Conservation (phyloP, 2,113 vertebrate genomes). For the Melierax canorus region DNA sequence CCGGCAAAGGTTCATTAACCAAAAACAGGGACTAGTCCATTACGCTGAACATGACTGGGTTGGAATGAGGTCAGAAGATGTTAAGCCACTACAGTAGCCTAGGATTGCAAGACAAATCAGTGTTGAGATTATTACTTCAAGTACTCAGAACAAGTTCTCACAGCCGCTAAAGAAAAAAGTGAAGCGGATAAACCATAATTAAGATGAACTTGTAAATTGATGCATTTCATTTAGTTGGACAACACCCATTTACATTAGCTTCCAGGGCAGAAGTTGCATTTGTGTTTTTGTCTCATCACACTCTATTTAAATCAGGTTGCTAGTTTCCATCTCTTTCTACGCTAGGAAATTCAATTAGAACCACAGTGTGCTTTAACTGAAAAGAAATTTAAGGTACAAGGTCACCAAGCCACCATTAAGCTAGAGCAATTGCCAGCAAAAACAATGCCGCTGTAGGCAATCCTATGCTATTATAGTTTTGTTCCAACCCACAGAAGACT, state of each 20-base stretch:
- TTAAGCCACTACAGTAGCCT: background rate
- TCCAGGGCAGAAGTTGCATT: constrained; percentile 3
- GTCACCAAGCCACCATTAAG: constrained; percentile 43
- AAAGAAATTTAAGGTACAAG: constrained; percentile 45
- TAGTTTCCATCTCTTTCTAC: constrained; percentile 16
- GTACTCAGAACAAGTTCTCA: constrained; percentile 4
- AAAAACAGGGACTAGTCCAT: background rate
- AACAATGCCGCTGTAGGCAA: constrained; percentile 54
- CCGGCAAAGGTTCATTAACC: background rate
- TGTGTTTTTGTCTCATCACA: background rate
- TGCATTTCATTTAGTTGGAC: constrained; percentile 25
- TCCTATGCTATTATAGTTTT: background rate
- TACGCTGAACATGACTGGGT: background rate
- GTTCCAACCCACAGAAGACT: constrained; percentile 22
- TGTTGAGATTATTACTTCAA: background rate
- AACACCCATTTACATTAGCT: constrained; percentile 25
- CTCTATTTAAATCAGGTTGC: background rate
- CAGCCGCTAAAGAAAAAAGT: background rate
- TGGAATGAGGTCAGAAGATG: background rate
- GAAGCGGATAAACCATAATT: constrained; percentile 26
- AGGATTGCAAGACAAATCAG: background rate
- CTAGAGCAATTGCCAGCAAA: constrained; percentile 37
- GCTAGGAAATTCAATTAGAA: constrained; percentile 11
- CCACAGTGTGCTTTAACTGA: background rate
- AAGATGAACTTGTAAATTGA: constrained; percentile 29